Base-by-base conservation (phyloP, 2,888 invertebrate genomes). In the Globia sparganii region DNA sequence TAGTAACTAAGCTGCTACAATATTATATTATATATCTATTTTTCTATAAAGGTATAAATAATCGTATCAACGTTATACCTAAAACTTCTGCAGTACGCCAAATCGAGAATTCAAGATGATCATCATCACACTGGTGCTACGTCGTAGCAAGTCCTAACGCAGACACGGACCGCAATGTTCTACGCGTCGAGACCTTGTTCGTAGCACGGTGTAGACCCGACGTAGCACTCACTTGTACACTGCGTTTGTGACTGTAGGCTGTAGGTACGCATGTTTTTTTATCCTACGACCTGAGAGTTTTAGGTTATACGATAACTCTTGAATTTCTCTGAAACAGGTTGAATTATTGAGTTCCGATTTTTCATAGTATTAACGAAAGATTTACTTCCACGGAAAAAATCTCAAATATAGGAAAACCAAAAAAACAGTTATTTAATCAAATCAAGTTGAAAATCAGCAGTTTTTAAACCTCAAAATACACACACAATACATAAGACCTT, bases 171-270 rank as follows among this genome's bases (percentile, higher is more conserved):
- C 61, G 43, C 71, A 70, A 58, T 79, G 59, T 69, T 65, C 64
- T 75, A 69, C 80, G 74, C 69, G 37, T 53, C 58, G 46, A 61
- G 34, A 70, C 66, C 70, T 70, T 73, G 85, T 73, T 59, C 72
- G 75, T 84, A 73, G 56, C 67, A 25, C 37, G 31, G 13, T 53
- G 59, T 80, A 70, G 74, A 40, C 62, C 62, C 21, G n/a, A 34
- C 66, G 58, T 74, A 71, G 59, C 74, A 62, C 25, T 25, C 4
- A 34, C 18, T 28, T n/a, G 8, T 5, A 46, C 31, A 46, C 28
- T 37, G 18, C 21, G 34, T 49, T 61, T 43, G 58, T 31, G 28
- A 66, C 34, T 56, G 65, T 34, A 69, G 40, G 40, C 58, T 37
- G 28, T 49, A 49, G 15, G 18, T 37, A 37, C n/a, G 8, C 21